phyloP scores from a whole-genome alignment of 1,140 invertebrate species.

The Thereuonema tuberculata region DNA sequence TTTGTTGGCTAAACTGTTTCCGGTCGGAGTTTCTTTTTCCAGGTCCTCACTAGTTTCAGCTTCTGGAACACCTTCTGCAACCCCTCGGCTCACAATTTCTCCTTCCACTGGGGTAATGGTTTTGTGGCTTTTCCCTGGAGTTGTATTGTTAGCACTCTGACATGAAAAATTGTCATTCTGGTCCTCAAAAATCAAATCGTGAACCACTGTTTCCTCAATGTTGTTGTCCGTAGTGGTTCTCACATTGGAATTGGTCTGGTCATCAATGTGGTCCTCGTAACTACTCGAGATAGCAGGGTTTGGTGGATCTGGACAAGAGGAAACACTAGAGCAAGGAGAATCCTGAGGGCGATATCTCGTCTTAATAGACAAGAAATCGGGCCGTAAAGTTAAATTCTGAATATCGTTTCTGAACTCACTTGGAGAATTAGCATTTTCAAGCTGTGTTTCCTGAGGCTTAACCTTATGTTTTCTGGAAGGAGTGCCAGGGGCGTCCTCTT shows the following conservation, averaged over 20 bases:
- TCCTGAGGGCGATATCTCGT: not conserved
- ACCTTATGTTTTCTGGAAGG: not conserved
- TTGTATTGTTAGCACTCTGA: not conserved
- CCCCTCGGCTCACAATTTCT: not conserved
- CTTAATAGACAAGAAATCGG: too few species aligned
- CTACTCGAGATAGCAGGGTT: too few species aligned
- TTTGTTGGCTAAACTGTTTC: slow-evolving; percentile 49
- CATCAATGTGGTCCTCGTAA: too few species aligned
- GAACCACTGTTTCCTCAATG: slow-evolving; percentile 1
- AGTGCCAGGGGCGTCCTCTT: not conserved
- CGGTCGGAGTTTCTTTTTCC: slow-evolving; percentile 23
- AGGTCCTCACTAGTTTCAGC: slow-evolving; percentile 11
- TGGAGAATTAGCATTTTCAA: not conserved
- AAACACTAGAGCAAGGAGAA: not conserved
- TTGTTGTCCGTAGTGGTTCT: too few species aligned
- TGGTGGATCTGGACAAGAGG: slow-evolving; percentile 8
- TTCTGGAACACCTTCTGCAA: not conserved
- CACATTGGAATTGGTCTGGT: too few species aligned
- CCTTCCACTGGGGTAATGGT: not conserved
- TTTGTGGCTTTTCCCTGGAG: not conserved
- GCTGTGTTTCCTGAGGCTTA: not conserved
- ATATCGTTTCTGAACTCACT: too few species aligned
- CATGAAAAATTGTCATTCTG: not conserved
- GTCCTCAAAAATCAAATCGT: not conserved
- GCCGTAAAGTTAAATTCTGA: too few species aligned